Percentiles rank a stretch among this genome's conserved stretches.
These are phyloP conservation scores for Synanthedon tipuliformis DNA, from an alignment of 2,888 invertebrate species.

Conservation along the genomic window DNA sequence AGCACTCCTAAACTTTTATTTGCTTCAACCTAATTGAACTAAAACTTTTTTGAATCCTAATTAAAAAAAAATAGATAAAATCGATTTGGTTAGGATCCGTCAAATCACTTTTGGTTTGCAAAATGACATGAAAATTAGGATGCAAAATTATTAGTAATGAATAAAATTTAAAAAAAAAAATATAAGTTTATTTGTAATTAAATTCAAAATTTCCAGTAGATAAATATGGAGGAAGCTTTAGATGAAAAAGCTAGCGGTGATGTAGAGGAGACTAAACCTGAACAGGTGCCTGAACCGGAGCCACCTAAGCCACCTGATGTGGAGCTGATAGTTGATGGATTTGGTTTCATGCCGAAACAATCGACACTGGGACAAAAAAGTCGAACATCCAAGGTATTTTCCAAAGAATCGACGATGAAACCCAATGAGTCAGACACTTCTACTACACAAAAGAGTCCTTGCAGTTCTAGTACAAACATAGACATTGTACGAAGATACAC, in stretches of 20 bases:
- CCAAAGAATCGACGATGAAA: constrained; percentile 8
- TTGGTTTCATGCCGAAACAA: constrained; percentile 54
- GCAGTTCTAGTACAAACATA: constrained; percentile 51
- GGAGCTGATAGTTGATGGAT: constrained; percentile 56
- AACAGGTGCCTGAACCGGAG: constrained; percentile 16
- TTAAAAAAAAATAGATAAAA: no score
- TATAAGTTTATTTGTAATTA: background rate
- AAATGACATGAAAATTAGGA: no score
- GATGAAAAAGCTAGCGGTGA: constrained; percentile 30
- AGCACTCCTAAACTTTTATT: no score
- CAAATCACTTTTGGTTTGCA: no score
- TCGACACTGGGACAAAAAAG: constrained; percentile 1
- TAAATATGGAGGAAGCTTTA: constrained; percentile 9
- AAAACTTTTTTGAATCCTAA: no score
- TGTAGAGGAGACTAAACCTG: constrained; percentile 15
- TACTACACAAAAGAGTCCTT: constrained; percentile 22
- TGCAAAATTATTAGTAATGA: constrained; percentile 8
- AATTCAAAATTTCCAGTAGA: constrained; percentile 19
- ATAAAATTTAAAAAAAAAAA: constrained; percentile 4
- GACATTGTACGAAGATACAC: constrained; percentile 72
- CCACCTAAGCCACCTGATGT: constrained; percentile 40
- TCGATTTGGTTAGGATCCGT: no score
- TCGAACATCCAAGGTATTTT: constrained; percentile 12
- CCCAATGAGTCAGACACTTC: background rate
- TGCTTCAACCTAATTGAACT: no score